Conservation (phyloP, 2,113 vertebrate species). For the Hymenochirus boettgeri region DNA sequence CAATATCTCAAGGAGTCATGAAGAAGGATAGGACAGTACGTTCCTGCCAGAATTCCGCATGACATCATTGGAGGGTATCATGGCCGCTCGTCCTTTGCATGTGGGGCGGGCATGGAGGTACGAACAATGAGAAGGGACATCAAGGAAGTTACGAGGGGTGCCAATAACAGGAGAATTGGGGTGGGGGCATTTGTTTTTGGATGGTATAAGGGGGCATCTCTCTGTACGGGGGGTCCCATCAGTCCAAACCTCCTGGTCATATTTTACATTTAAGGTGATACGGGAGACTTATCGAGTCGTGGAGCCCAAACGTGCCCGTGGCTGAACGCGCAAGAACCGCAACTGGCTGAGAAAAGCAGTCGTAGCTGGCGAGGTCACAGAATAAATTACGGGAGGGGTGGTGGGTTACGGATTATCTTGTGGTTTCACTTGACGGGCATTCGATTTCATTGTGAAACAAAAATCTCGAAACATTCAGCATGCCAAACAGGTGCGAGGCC, state of each 20-base stretch:
- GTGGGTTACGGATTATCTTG: slow-evolving; percentile 42
- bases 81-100: slow-evolving; percentile 83
- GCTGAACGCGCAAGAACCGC: slow-evolving; percentile 63
- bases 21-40: slow-evolving; percentile 75
- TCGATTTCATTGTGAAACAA: too few relatives aligned
- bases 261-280: slow-evolving; percentile 77
- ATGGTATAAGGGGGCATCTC: too few relatives aligned
- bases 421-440: too few relatives aligned
- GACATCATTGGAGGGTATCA: slow-evolving; percentile 79
- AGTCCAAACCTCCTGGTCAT: too few relatives aligned
- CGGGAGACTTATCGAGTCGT: slow-evolving; percentile 73
- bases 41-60: slow-evolving; percentile 73
- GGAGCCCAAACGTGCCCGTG: slow-evolving; percentile 72
- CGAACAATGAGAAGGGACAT: too few relatives aligned
- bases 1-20: slow-evolving; percentile 79
- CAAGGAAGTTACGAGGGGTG: too few relatives aligned
- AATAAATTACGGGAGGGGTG: slow-evolving; percentile 74
- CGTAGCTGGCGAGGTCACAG: slow-evolving; percentile 70
- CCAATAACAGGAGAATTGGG: too few relatives aligned
- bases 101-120: slow-evolving; percentile 91
- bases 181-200: too few relatives aligned
- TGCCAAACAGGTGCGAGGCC: too few relatives aligned
- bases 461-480: too few relatives aligned
- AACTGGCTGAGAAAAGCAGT: slow-evolving; percentile 80
- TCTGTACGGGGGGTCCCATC: too few relatives aligned